phyloP scores from a whole-genome alignment of 1,140 invertebrate species.

The Triops cancriformis region DNA sequence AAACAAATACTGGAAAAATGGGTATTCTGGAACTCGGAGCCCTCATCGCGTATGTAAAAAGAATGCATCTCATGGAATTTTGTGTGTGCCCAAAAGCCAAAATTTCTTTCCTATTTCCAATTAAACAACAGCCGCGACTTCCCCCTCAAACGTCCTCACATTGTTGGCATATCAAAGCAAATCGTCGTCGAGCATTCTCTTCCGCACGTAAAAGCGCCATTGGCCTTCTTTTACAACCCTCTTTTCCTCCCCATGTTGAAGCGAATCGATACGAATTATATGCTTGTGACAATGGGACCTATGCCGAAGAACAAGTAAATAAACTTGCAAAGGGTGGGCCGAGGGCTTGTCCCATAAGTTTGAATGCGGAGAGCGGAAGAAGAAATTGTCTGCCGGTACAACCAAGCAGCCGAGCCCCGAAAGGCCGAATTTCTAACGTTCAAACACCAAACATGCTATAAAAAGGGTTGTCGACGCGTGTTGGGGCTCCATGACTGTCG shows the following conservation, averaged over 20 bases:
- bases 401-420: neutral
- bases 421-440: neutral
- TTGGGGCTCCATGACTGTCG: neutral
- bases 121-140: neutral
- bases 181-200: neutral
- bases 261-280: too few relatives aligned
- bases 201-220: neutral
- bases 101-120: neutral
- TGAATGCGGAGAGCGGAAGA: too few relatives aligned
- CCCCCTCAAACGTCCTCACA: neutral
- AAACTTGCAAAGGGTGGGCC: too few relatives aligned
- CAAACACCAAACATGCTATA: neutral
- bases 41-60: too few relatives aligned
- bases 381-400: too few relatives aligned
- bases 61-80: neutral
- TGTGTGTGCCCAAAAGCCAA: neutral
- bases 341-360: too few relatives aligned
- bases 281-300: too few relatives aligned
- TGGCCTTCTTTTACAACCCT: neutral
- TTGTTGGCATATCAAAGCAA: neutral
- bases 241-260: neutral
- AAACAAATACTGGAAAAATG: too few relatives aligned
- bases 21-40: too few relatives aligned
- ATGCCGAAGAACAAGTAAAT: too few relatives aligned
- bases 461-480: neutral